These are phyloP conservation scores for Dreissena rostriformis DNA, from an alignment of 1,140 invertebrate genomes.

Conservation along the genomic window DNA sequence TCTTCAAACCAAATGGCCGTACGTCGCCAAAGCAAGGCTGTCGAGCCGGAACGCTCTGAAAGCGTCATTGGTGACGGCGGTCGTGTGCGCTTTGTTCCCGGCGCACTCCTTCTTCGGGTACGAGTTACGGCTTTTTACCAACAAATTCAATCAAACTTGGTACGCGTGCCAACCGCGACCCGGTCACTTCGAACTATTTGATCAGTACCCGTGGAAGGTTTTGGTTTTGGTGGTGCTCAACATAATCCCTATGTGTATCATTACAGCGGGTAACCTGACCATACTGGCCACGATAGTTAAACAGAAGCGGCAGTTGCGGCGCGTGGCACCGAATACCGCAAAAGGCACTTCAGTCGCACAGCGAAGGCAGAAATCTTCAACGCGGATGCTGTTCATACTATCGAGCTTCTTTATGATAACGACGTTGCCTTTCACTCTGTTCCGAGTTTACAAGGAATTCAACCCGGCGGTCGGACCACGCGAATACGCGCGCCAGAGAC, in stretches of 20 bases:
- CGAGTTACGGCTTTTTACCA: background rate
- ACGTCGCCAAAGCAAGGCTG: background rate
- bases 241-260: background rate
- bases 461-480: background rate
- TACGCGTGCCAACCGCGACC: background rate
- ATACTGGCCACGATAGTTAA: background rate
- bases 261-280: background rate
- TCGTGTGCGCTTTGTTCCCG: background rate
- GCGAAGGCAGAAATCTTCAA: background rate
- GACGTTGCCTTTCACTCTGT: constrained; percentile 2
- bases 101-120: background rate
- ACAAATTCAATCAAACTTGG: background rate
- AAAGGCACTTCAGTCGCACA: background rate
- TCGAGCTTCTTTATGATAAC: constrained; percentile 20
- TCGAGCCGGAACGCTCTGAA: background rate
- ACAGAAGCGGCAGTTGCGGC: background rate
- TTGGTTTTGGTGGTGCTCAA: constrained; percentile 6
- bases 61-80: background rate
- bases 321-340: background rate
- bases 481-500: background rate
- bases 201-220: background rate
- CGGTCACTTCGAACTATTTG: background rate
- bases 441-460: background rate
- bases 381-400: constrained; percentile 8
- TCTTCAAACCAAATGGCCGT: constrained; percentile 5